Percentiles rank a stretch among this genome's conserved stretches.
These are phyloP conservation scores for Rhinoraja longicauda DNA, from an alignment of 2,797 vertebrate species.

Conservation along the genomic window DNA sequence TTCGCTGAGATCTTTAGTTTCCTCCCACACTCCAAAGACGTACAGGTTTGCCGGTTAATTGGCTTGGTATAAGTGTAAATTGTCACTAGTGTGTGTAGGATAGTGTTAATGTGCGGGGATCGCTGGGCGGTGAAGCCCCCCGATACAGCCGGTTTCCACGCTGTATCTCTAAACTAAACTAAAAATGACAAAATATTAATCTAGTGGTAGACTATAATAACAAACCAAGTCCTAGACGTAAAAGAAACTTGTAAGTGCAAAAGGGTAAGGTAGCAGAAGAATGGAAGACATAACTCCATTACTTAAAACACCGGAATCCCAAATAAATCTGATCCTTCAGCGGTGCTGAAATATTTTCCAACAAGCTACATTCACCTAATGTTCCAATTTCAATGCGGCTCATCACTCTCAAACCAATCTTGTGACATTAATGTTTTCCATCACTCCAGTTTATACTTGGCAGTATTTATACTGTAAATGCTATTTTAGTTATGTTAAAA, in stretches of 20 bases:
- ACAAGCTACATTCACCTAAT: neutral
- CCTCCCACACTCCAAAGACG: too few species aligned
- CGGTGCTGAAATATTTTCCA: neutral
- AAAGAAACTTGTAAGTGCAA: neutral
- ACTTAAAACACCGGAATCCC: neutral
- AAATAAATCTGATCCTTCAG: neutral
- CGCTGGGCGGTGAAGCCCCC: too few species aligned
- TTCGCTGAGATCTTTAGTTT: too few species aligned
- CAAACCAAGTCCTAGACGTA: neutral
- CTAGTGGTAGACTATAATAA: neutral
- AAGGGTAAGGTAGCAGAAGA: neutral
- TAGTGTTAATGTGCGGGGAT: too few species aligned
- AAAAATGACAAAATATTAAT: neutral
- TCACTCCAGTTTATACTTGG: neutral
- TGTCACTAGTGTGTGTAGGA: too few species aligned
- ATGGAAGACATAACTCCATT: neutral
- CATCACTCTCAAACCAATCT: neutral
- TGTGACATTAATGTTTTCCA: neutral
- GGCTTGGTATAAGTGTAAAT: too few species aligned
- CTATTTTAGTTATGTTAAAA: neutral
- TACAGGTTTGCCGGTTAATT: too few species aligned
- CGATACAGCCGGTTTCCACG: too few species aligned
- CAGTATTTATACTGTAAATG: neutral
- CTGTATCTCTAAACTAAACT: too few species aligned
- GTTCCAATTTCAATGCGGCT: neutral